Evolutionary conservation across 2,888 invertebrate genomes (phyloP).

Genomic region (Cyaniris semiargus): DNA sequence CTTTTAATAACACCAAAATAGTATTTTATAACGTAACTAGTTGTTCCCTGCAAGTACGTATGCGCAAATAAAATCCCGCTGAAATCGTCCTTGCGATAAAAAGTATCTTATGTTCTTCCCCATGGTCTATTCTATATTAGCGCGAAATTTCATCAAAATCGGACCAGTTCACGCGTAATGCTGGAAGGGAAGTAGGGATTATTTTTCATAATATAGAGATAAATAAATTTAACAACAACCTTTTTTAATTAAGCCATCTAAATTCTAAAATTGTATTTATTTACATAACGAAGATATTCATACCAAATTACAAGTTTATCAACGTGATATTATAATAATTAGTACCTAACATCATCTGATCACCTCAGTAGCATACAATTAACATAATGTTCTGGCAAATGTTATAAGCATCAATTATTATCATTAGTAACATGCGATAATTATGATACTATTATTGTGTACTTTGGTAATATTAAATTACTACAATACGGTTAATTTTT

Average conservation of each 20-base stretch:
- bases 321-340: background rate
- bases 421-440: background rate
- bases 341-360: slow-evolving; percentile 21
- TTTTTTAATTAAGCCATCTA: background rate
- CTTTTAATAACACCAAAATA: no score
- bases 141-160: no score
- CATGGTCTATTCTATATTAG: no score
- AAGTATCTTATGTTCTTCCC: no score
- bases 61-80: no score
- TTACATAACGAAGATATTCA: background rate
- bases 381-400: slow-evolving; percentile 5
- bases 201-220: background rate
- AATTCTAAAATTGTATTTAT: background rate
- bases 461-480: background rate
- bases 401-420: slow-evolving; percentile 3
- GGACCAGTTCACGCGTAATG: no score
- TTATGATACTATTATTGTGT: background rate
- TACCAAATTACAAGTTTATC: background rate
- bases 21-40: no score
- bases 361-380: slow-evolving; percentile 1
- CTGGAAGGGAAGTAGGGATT: background rate
- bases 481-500: background rate
- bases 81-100: no score
- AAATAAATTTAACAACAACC: background rate
- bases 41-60: no score